Base-by-base conservation (phyloP, 2,113 vertebrate genomes). In the Andinoacara biseriatus region DNA sequence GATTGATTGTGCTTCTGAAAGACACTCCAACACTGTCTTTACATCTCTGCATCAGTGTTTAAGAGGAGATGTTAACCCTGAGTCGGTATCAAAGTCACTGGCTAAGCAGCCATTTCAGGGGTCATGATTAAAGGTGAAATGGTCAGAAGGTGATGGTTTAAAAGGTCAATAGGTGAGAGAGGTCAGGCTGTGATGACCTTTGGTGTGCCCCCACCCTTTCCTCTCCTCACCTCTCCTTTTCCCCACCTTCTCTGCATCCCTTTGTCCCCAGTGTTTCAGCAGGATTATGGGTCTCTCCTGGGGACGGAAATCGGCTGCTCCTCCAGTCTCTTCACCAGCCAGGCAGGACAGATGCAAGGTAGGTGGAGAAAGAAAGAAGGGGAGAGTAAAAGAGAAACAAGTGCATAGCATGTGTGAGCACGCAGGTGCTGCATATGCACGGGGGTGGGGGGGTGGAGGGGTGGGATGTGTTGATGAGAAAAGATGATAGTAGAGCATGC, bases 261-360 rank as follows among this genome's bases (percentile, higher is more conserved):
- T 83, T 56, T 89, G 61, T 90, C 91, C 86, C 54, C 92, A 96
- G 95, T 96, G 91, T 96, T 96, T 91, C 96, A 96, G 92, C 95
- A 96, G 92, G 95, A 96, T 92, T 96, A 96, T 81, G 95, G 96
- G 40, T 95, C 96, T 87, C 95, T 96, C 87, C 91, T 96, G 91
- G 95, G 96, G 84, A 95, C 96, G 56, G 96, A 96, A 90, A 96
- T 96, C 80, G 95, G 95, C 91, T 96, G 95, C 91, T 95, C 95
- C 88, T 96, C 96, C 77, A 94, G 95, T 86, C 95, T 96, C 91
- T 96, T 96, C 93, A 94, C 94, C 90, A 94, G 95, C 90, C 96
- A 96, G 94, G 94, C 95, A 75, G 93, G 95, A 94, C 96, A 96
- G 91, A 95, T 96, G 89, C 94, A 95, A 96, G 96, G 96, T 96